These are phyloP conservation scores for Dicycla oo DNA, from an alignment of 2,888 invertebrate genomes.

Conservation along the genomic window DNA sequence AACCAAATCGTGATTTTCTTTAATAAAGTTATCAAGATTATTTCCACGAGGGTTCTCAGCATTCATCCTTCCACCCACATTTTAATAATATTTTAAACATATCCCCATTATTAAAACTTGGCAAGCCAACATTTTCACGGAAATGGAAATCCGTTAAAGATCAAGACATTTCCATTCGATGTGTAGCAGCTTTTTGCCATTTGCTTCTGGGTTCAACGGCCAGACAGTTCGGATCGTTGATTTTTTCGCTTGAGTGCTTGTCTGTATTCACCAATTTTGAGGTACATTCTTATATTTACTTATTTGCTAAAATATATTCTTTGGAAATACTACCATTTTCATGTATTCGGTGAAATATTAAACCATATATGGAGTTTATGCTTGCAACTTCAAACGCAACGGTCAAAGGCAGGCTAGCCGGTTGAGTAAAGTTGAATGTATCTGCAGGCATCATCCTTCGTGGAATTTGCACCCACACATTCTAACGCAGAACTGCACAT, in stretches of 20 bases:
- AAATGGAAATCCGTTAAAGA: slow-evolving; percentile 40
- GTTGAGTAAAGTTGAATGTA: slow-evolving; percentile 80
- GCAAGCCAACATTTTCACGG: slow-evolving; percentile 28
- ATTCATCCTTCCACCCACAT: neutral
- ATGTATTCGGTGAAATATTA: slow-evolving; percentile 17
- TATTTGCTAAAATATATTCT: slow-evolving; percentile 23
- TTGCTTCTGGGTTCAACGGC: slow-evolving; percentile 79
- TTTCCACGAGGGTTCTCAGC: neutral
- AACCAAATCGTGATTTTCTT: slow-evolving; percentile 15
- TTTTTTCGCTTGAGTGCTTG: slow-evolving; percentile 75
- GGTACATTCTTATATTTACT: slow-evolving; percentile 44
- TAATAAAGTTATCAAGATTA: neutral
- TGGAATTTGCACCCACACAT: slow-evolving; percentile 87
- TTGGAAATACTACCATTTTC: slow-evolving; percentile 36
- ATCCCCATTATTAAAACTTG: slow-evolving; percentile 23
- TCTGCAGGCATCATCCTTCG: slow-evolving; percentile 84
- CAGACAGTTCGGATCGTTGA: slow-evolving; percentile 80
- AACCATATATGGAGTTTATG: slow-evolving; percentile 29
- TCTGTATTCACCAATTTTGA: slow-evolving; percentile 65
- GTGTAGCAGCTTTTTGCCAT: slow-evolving; percentile 60
- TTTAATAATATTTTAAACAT: slow-evolving; percentile 13
- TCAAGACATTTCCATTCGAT: slow-evolving; percentile 51
- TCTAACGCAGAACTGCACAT: slow-evolving; percentile 73
- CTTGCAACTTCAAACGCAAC: slow-evolving; percentile 77
- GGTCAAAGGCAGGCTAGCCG: slow-evolving; percentile 72